Base-by-base conservation (phyloP, 2,113 vertebrate species). In the Poeciliopsis prolifica region DNA sequence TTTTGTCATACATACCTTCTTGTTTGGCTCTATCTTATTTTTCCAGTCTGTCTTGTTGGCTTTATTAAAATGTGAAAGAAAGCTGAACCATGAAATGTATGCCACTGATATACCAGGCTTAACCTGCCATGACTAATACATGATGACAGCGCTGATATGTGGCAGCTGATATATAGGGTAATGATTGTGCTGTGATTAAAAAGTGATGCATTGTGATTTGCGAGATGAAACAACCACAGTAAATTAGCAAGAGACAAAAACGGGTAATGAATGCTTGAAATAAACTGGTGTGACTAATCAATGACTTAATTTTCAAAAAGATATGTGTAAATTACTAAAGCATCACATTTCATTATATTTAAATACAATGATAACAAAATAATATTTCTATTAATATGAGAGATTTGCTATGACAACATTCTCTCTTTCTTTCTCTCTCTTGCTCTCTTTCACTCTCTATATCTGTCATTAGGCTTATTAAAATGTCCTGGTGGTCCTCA, bases 401-500 rank as follows among this genome's bases (percentile, higher is more conserved):
- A 17, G 22, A 65, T 22, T 37, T 30, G 10, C 17, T 65, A 24
- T 35, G 40, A 42, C 14, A 42, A 15, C 14, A 19, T 19, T 48
- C 65, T 44, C 3, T 44, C 14, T 48, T 15, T 44, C 65, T 86
- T 22, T 86, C n/a, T 35, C 4, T 42, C 12, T 44, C 14, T 48
- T 19, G 4, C 65, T 86, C n/a, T 84, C 37, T 75, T 35, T 83
- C 70, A 54, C 81, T 68, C 22, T 10, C 58, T 86, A n/a, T 84
- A 29, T 75, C 44, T 83, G 69, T 54, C 81, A 69, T 0, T 80
- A 99, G 98, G 96, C 24, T 71, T 97, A 66, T 85, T 98, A 75
- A 98, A 97, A 89, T 99, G 97, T 83, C 92, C 95, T 51, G 87
- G 93, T 0, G 95, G 95, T 19, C 95, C 95, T 85, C 87, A 97